Conservation (phyloP, 2,797 vertebrate species). For the Clangula hyemalis region DNA sequence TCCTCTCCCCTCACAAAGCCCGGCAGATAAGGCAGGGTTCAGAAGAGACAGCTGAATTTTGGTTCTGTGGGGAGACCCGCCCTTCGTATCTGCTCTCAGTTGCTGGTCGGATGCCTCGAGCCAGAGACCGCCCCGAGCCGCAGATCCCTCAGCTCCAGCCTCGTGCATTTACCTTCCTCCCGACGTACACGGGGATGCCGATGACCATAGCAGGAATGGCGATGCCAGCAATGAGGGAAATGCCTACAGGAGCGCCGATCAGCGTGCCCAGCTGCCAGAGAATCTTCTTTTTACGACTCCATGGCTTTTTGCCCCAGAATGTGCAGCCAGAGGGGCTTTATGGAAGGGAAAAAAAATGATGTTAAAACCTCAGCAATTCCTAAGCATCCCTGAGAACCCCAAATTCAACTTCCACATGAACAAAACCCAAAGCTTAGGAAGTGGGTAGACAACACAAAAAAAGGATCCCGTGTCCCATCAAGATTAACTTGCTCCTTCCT, state of each 20-base stretch:
- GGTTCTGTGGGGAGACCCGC: neutral
- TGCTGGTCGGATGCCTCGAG: neutral
- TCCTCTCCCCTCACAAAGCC: neutral
- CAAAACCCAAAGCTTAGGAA: neutral
- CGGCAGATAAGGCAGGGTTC: neutral
- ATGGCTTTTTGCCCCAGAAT: slow-evolving; percentile 99
- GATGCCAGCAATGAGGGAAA: slow-evolving; percentile 97
- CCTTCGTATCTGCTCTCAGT: neutral
- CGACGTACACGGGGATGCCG: slow-evolving; percentile 96
- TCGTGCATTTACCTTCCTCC: slow-evolving; percentile 88
- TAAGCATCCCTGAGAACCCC: neutral
- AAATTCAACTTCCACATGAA: rapidly evolving
- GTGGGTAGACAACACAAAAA: rapidly evolving
- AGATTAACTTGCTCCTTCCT: neutral
- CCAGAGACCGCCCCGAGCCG: neutral
- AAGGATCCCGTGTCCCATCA: neutral
- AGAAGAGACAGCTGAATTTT: slow-evolving; percentile 32
- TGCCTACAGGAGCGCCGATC: slow-evolving; percentile 96
- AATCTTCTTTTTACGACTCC: slow-evolving; percentile 99
- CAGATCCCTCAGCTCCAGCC: neutral
- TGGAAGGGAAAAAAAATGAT: neutral
- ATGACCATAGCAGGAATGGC: slow-evolving; percentile 99
- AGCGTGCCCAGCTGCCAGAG: slow-evolving; percentile 97
- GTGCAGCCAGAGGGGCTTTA: slow-evolving; percentile 96
- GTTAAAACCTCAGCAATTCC: neutral